Conservation (phyloP, 2,888 invertebrate genomes). For the Dascillus cervinus region DNA sequence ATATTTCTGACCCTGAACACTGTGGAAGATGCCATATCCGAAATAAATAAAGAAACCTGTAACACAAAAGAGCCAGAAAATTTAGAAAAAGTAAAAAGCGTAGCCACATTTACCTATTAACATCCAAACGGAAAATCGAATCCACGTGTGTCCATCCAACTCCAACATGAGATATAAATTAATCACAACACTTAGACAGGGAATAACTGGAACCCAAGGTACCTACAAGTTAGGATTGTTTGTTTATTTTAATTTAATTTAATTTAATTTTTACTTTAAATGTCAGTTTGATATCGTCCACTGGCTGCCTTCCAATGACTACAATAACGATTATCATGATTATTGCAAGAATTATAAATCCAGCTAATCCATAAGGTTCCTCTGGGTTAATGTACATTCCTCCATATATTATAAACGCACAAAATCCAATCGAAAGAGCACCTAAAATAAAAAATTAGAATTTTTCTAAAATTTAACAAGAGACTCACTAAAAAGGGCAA, state of each 20-base stretch:
- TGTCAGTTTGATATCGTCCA: slow-evolving; percentile 51
- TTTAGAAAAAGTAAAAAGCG: not conserved
- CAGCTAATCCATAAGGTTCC: slow-evolving; percentile 35
- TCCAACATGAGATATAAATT: slow-evolving; percentile 90
- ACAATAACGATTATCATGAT: slow-evolving; percentile 48
- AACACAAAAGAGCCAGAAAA: slow-evolving; percentile 22
- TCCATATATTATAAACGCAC: slow-evolving; percentile 42
- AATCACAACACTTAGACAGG: slow-evolving; percentile 75
- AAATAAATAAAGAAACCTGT: slow-evolving; percentile 81
- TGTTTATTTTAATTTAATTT: slow-evolving; percentile 5
- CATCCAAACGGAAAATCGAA: slow-evolving; percentile 82
- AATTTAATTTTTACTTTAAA: slow-evolving; percentile 53
- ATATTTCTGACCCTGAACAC: slow-evolving; percentile 62
- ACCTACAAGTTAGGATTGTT: slow-evolving; percentile 49
- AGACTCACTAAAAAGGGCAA: slow-evolving; percentile 50
- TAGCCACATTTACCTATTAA: slow-evolving; percentile 53
- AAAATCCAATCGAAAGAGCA: slow-evolving; percentile 47
- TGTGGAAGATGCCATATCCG: slow-evolving; percentile 73
- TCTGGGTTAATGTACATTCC: slow-evolving; percentile 28
- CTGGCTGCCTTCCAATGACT: slow-evolving; percentile 64
- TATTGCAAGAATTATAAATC: slow-evolving; percentile 32
- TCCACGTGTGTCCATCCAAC: slow-evolving; percentile 78
- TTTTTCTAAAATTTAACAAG: slow-evolving; percentile 2
- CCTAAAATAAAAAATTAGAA: slow-evolving; percentile 41
- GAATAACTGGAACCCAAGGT: slow-evolving; percentile 77